Conservation (phyloP, 2,113 vertebrate species). For the Gavia stellata region DNA sequence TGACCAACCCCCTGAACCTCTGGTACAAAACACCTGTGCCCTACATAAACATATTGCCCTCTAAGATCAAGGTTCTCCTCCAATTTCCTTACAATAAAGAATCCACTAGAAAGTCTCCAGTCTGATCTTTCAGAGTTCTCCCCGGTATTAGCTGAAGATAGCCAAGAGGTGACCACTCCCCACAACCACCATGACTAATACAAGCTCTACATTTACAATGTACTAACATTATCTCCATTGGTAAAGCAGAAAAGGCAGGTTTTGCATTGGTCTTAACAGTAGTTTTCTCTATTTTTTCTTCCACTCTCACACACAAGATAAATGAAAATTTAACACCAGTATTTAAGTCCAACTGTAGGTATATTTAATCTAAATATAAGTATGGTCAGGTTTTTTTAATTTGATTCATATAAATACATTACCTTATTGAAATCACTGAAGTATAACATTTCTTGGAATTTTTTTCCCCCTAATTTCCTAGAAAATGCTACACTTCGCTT, state of each 20-base stretch:
- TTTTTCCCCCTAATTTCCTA: not conserved
- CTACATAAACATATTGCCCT: not conserved
- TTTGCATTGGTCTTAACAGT: not conserved
- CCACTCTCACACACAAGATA: not conserved
- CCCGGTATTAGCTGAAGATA: not conserved
- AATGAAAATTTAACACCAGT: not conserved
- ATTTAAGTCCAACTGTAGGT: not conserved
- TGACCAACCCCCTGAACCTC: not conserved
- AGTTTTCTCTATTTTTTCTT: not conserved
- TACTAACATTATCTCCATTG: not conserved
- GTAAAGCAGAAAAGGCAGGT: not conserved
- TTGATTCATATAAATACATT: not conserved
- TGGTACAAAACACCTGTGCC: not conserved
- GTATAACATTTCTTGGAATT: not conserved
- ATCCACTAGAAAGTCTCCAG: not conserved
- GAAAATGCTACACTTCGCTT: not conserved
- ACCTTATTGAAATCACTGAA: not conserved
- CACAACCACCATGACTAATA: not conserved
- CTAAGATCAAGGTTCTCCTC: not conserved
- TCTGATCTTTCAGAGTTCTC: not conserved
- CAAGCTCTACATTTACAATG: not conserved
- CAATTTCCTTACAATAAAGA: not conserved
- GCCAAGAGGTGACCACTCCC: not conserved
- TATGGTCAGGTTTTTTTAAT: not conserved
- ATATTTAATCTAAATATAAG: not conserved